phyloP scores from a whole-genome alignment of 2,113 vertebrate species.

The Eretmochelys imbricata region DNA sequence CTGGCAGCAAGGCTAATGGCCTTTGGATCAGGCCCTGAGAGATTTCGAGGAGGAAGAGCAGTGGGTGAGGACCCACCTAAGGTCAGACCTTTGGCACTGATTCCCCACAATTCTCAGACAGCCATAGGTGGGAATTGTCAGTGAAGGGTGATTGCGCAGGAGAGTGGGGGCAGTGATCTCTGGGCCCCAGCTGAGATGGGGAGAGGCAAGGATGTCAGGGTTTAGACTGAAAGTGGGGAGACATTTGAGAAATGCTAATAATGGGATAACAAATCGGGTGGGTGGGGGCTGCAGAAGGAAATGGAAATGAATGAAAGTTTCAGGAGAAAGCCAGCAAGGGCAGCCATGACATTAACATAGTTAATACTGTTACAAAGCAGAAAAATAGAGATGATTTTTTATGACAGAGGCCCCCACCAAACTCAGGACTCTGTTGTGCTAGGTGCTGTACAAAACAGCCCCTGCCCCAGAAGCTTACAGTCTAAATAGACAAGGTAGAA shows the following conservation, averaged over 20 bases:
- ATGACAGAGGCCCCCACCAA: not conserved
- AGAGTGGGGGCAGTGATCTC: not conserved
- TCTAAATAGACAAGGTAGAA: not conserved
- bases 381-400: too few relatives aligned
- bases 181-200: too few relatives aligned
- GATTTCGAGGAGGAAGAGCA: not conserved
- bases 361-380: not conserved
- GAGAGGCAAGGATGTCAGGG: not conserved
- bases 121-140: not conserved
- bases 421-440: not conserved
- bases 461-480: not conserved
- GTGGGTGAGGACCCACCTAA: not conserved
- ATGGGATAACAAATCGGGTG: not conserved
- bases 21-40: not conserved
- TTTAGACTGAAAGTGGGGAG: not conserved
- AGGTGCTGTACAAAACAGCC: not conserved
- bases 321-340: not conserved
- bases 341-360: not conserved
- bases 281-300: too few relatives aligned
- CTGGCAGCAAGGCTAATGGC: not conserved
- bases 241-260: not conserved
- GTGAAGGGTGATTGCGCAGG: not conserved
- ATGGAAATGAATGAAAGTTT: not conserved
- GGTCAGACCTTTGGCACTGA: not conserved
- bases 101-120: not conserved